Base-by-base conservation (phyloP, 2,888 invertebrate species). In the Poecilobothrus nobilitatus region DNA sequence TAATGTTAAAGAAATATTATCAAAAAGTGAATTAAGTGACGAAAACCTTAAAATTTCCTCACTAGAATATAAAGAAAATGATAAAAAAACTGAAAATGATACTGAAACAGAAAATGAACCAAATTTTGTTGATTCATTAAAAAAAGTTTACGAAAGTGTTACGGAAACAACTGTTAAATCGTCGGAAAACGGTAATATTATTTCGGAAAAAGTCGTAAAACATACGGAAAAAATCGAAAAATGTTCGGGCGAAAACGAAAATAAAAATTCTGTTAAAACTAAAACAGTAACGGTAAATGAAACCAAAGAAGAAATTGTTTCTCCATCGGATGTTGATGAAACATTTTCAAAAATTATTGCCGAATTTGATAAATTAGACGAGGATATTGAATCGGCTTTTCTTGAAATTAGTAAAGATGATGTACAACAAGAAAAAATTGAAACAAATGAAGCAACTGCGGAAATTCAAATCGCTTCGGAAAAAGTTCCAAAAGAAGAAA, bases 341-440 rank as follows among this genome's bases (percentile, higher is more conserved):
- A 53, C 53, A n/a, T 53, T 53, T 53, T 53, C 53, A 18, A 53
- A 53, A 53, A 53, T 53, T 53, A 53, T 53, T 53, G 53, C 53
- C 15, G 53, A 53, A 53, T 53, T 53, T 53, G 53, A 53, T 53
- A 53, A 53, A 53, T 53, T 53, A 53, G 53, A 53, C 15, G 53
- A 53, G 1, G 53, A 53, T n/a, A 53, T 53, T 53, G 53, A 53
- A 18, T 18, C 53, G 6, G 53, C 53, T 15, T 53, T 53, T 6
- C 53, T 18, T 53, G 53, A 53, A 53, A 53, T 53, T 3, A 53
- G 18, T 53, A 12, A 53, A 53, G 53, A 53, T 18, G 53, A 53
- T n/a, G 18, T 6, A 18, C 9, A 41, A 41, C 2, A 9, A 12
- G 41, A 12, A 41, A 53, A 53, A 53, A 18, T 18, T 18, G 18